A percentile compares a stretch with the other conserved stretches of the same genome.
Conservation (phyloP, 2,888 invertebrate genomes). For the Petrolisthes cinctipes region DNA sequence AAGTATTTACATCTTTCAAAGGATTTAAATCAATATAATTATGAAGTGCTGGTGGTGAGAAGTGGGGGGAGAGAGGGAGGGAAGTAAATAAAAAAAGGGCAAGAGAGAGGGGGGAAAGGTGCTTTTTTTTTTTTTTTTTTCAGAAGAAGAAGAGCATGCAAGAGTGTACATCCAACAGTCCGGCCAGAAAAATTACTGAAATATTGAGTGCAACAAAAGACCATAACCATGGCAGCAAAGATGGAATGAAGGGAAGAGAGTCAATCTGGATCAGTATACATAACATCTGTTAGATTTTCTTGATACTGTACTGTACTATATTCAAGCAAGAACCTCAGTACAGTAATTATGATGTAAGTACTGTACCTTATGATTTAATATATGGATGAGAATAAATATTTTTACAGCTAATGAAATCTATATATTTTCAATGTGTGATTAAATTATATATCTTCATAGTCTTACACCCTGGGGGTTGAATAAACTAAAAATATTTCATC, state of each 20-base stretch:
- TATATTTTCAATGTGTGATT: too few relatives aligned
- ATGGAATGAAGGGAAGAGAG: not conserved
- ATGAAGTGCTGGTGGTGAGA: conserved; percentile 40
- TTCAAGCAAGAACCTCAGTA: too few relatives aligned
- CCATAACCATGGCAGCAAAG: conserved; percentile 14
- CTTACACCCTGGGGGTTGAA: too few relatives aligned
- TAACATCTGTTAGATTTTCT: not conserved
- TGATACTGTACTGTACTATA: too few relatives aligned
- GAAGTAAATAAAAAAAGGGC: conserved; percentile 12
- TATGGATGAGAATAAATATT: too few relatives aligned
- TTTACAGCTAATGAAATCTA: too few relatives aligned
- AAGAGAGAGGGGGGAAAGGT: not conserved
- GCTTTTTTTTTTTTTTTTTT: conserved; percentile 6
- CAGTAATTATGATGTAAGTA: too few relatives aligned
- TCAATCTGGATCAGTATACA: not conserved
- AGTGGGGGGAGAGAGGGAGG: conserved; percentile 32
- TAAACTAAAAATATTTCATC: too few relatives aligned
- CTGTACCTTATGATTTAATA: too few relatives aligned
- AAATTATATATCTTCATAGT: too few relatives aligned
- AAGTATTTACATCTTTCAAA: conserved; percentile 38
- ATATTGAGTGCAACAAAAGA: not conserved
- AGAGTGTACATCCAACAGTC: conserved; percentile 43
- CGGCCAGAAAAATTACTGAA: conserved; percentile 30
- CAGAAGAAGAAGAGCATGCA: conserved; percentile 46
- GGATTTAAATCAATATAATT: conserved; percentile 6